Evolutionary conservation across 2,888 invertebrate species (phyloP).

Genomic region (Pandemis corylana): DNA sequence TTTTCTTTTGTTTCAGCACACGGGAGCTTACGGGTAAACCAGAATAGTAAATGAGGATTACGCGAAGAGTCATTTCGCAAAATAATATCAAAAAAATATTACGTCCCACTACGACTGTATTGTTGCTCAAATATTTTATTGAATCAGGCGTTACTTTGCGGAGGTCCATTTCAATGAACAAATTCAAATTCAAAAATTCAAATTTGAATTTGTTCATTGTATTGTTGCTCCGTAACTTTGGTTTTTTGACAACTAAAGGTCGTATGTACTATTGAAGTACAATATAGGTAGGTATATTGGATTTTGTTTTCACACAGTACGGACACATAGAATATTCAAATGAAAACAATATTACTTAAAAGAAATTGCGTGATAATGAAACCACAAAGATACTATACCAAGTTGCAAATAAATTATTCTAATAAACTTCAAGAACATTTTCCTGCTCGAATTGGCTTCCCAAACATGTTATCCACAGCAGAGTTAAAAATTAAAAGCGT

Average conservation of each 20-base stretch:
- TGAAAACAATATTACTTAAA: too few species aligned
- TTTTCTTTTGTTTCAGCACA: slow-evolving; percentile 16
- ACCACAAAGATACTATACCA: too few species aligned
- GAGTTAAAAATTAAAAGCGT: slow-evolving; percentile 20
- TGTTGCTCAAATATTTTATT: background rate
- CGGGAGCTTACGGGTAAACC: slow-evolving; percentile 24
- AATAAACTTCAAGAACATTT: background rate
- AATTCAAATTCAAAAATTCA: too few species aligned
- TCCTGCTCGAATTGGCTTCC: background rate
- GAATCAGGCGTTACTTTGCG: too few species aligned
- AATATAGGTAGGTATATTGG: too few species aligned
- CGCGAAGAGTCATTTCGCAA: slow-evolving; percentile 12
- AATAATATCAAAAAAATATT: slow-evolving; percentile 15
- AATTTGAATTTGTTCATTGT: background rate
- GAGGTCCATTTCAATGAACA: too few species aligned
- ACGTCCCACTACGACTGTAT: background rate
- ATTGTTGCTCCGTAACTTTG: background rate
- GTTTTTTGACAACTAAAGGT: too few species aligned
- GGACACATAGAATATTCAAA: too few species aligned
- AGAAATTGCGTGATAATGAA: too few species aligned
- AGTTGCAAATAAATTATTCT: background rate
- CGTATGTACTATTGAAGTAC: too few species aligned
- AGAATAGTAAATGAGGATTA: slow-evolving; percentile 33
- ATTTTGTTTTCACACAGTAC: too few species aligned
- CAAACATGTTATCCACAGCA: slow-evolving; percentile 9